phyloP scores from a whole-genome alignment of 2,888 invertebrate genomes.

The Pyrrhia umbra region DNA sequence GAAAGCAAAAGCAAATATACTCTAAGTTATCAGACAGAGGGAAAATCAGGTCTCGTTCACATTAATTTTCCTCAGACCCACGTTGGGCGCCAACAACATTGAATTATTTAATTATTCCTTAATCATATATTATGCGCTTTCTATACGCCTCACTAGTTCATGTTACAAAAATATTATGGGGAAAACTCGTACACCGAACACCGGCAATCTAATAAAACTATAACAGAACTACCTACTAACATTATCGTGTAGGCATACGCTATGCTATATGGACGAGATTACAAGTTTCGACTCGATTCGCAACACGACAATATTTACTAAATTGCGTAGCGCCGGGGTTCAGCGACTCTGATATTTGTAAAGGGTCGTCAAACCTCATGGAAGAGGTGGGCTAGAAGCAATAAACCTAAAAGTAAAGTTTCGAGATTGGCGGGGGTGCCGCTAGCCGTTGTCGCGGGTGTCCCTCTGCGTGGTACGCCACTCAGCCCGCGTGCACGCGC shows the following conservation, averaged over 20 bases:
- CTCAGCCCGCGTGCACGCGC: constrained; percentile 92
- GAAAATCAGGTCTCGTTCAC: constrained; percentile 53
- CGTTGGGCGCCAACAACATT: constrained; percentile 60
- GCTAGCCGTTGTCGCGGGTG: constrained; percentile 67
- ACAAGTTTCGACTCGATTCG: constrained; percentile 47
- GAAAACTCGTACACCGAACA: constrained; percentile 58
- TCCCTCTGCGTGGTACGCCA: constrained; percentile 75
- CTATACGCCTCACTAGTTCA: constrained; percentile 44
- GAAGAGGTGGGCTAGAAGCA: constrained; percentile 46
- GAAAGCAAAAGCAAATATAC: constrained; percentile 54
- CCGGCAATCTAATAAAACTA: constrained; percentile 48
- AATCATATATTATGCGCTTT: constrained; percentile 39
- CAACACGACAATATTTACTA: constrained; percentile 46
- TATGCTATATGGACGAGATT: constrained; percentile 59
- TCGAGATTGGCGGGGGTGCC: constrained; percentile 22
- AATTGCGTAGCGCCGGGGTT: constrained; percentile 29
- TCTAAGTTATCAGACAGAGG: constrained; percentile 23
- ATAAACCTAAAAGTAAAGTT: constrained; percentile 32
- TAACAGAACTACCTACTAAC: constrained; percentile 41
- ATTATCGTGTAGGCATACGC: constrained; percentile 27
- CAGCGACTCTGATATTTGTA: constrained; percentile 29
- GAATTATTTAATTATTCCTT: constrained; percentile 20
- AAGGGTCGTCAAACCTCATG: constrained; percentile 30
- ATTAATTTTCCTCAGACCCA: constrained; percentile 41
- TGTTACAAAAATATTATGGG: constrained; percentile 61